Conservation (phyloP, 2,113 vertebrate genomes). For the Microtus pennsylvanicus region DNA sequence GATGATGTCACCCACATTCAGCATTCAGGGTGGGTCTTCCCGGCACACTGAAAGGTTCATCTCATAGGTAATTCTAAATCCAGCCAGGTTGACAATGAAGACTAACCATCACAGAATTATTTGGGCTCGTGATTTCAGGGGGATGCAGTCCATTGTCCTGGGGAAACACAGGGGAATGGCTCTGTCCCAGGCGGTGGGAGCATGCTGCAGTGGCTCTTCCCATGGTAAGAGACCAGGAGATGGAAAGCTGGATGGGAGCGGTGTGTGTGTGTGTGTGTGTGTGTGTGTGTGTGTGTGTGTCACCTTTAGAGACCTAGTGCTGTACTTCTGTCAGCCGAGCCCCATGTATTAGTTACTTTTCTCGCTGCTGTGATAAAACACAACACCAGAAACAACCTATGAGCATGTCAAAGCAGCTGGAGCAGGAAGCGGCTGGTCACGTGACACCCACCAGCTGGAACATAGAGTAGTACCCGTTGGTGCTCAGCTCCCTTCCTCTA, state of each 20-base stretch:
- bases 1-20: too few relatives aligned
- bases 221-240: not conserved
- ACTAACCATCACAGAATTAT: not conserved
- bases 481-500: not conserved
- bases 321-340: not conserved
- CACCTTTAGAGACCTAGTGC: not conserved
- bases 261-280: not conserved
- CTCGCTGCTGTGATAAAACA: not conserved
- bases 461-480: too few relatives aligned
- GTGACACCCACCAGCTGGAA: not conserved
- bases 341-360: too few relatives aligned
- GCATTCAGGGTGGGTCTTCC: not conserved
- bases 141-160: not conserved
- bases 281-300: too few relatives aligned
- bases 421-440: not conserved
- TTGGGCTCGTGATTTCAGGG: too few relatives aligned
- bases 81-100: not conserved
- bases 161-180: not conserved
- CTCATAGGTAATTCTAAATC: not conserved
- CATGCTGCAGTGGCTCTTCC: not conserved
- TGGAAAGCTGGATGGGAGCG: not conserved
- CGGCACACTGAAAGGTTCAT: not conserved
- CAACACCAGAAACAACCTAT: not conserved
- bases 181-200: not conserved
- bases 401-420: not conserved